Conservation (phyloP, 2,113 vertebrate genomes). For the Sinocyclocheilus grahami region DNA sequence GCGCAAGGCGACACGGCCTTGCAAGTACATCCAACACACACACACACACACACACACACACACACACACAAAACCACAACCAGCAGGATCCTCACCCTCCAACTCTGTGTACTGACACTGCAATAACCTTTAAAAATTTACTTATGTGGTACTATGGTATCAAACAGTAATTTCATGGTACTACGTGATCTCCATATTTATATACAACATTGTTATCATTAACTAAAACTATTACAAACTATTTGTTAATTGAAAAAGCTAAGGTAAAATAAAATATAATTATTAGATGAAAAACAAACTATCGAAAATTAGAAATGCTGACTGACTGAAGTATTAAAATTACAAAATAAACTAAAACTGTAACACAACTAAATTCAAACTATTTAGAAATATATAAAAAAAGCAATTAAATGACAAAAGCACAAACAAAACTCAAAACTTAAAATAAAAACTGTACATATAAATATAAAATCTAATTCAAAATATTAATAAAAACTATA, state of each 20-base stretch:
- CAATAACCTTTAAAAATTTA: neutral
- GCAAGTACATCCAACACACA: constrained; percentile 9
- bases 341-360: neutral
- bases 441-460: neutral
- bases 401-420: neutral
- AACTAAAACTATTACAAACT: neutral
- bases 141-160: neutral
- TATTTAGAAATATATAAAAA: neutral
- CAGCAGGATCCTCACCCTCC: constrained; percentile 73
- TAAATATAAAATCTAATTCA: neutral
- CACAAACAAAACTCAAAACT: neutral
- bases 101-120: neutral
- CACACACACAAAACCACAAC: constrained; percentile 50
- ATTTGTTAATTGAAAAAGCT: neutral
- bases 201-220: neutral
- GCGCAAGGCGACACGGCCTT: constrained; percentile 39
- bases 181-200: neutral
- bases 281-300: neutral
- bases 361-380: neutral
- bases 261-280: neutral
- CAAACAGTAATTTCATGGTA: neutral
- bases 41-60: constrained; percentile 26
- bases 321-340: neutral
- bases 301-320: neutral
- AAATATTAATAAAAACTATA: neutral